Percentiles rank a stretch among this genome's conserved stretches.
These are phyloP conservation scores for Ambastaia sidthimunki DNA, from an alignment of 2,797 vertebrate species.

Conservation along the genomic window DNA sequence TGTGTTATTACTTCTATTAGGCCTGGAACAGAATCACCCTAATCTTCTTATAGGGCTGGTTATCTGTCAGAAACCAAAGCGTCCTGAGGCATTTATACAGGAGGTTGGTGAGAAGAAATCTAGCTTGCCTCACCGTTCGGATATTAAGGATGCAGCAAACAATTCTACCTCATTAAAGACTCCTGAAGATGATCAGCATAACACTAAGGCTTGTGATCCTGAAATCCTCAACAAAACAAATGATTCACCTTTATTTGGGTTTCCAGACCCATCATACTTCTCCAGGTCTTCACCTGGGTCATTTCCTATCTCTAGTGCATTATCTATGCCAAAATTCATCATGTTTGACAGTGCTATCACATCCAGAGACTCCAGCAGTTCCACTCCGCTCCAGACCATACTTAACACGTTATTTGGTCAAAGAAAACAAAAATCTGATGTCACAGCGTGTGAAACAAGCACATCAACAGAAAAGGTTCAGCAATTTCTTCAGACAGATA, in stretches of 20 bases:
- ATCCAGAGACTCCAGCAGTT: conserved; percentile 47
- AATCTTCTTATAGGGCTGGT: conserved; percentile 94
- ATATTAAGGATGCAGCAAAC: conserved; percentile 70
- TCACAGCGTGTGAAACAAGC: conserved; percentile 63
- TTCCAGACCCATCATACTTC: conserved; percentile 72
- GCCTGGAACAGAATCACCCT: conserved; percentile 90
- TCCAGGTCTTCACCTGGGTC: conserved; percentile 72
- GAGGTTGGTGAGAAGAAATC: conserved; percentile 87
- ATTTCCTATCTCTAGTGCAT: conserved; percentile 69
- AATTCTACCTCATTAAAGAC: conserved; percentile 69
- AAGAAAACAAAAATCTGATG: conserved; percentile 75
- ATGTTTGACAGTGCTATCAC: conserved; percentile 11
- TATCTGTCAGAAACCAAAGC: conserved; percentile 90
- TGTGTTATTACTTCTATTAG: conserved; percentile 71
- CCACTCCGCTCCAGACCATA: conserved; percentile 88
- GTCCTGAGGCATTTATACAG: conserved; percentile 67
- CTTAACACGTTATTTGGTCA: conserved; percentile 88
- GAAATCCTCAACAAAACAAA: conserved; percentile 74
- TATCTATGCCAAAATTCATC: conserved; percentile 68
- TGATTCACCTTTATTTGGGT: conserved; percentile 78
- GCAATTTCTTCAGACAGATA: conserved; percentile 89
- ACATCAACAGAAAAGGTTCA: conserved; percentile 76
- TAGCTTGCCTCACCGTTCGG: conserved; percentile 75
- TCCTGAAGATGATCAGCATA: conserved; percentile 75
- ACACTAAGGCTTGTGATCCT: conserved; percentile 78